A percentile compares a stretch with the other conserved stretches of the same genome.
Evolutionary conservation across 2,797 vertebrate species (phyloP).

Genomic region (Furcifer pardalis): DNA sequence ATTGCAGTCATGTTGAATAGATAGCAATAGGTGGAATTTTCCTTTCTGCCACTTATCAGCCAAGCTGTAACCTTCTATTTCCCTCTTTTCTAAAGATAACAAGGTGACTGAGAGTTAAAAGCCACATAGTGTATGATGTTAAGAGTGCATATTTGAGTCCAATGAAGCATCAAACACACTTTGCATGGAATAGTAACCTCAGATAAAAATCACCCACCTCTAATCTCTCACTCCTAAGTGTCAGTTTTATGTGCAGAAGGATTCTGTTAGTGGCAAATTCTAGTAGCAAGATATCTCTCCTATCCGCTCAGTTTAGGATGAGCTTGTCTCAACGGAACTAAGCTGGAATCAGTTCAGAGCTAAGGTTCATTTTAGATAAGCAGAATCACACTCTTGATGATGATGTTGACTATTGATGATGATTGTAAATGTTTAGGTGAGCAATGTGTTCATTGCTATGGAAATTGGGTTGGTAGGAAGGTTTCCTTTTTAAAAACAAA

Average conservation of each 20-base stretch:
- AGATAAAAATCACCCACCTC: too few relatives aligned
- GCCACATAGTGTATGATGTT: neutral
- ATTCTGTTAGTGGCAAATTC: neutral
- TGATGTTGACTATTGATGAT: neutral
- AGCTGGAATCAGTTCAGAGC: neutral
- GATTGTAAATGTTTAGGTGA: neutral
- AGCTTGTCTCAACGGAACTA: neutral
- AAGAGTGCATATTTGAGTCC: neutral
- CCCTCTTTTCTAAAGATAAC: neutral
- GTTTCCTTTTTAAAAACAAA: neutral
- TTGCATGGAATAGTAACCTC: neutral
- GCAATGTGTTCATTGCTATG: neutral
- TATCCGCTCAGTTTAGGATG: neutral
- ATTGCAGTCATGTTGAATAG: neutral
- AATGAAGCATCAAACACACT: neutral
- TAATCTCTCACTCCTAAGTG: neutral
- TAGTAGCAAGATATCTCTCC: neutral
- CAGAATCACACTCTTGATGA: neutral
- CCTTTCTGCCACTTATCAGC: neutral
- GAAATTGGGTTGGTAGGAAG: neutral
- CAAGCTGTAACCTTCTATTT: neutral
- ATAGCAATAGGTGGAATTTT: neutral
- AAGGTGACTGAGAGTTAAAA: neutral
- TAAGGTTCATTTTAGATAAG: neutral
- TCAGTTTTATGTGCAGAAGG: neutral